Evolutionary conservation across 2,888 invertebrate species (phyloP), one percentile per base, ranked within the genome.

Genomic region (Ophioninae sp.): DNA sequence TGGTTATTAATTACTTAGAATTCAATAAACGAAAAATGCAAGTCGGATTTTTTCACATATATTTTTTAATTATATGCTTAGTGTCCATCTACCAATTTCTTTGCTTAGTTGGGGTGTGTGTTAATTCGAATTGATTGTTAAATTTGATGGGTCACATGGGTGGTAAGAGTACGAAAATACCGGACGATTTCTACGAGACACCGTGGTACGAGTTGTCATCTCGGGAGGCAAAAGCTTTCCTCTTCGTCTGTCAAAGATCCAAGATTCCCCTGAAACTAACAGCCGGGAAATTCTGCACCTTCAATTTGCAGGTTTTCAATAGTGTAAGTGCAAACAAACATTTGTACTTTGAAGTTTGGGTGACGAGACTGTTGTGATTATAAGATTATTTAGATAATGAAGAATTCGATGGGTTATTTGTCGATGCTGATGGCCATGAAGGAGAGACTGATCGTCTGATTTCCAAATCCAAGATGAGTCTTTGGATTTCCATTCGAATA

Each of bases 401-500:
- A 86, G 85, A 88, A 86, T 13, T 87, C 90, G 5, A 86, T 86
- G 79, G 87, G 89, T 41, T 87, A 89, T 61, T 30, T 89, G 6
- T 88, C 90, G 2, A 85, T 88, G 74, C 79, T 90, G 6, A 59
- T 89, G 62, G 86, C 88, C 0, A 59, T 85, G 76, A 85, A 80
- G 50, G 74, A 80, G 17, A 75, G 80, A 70, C 59, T 80, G 23
- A 59, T 78, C 21, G 59, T 64, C 37, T 70, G 23, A 70, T 72
- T 39, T 6, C 13, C 10, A 13, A 72, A 70, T 39, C 50, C n/a
- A 37, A 8, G 30, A 64, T 23, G n/a, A 50, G n/a, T 2, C 7
- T 7, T 64, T 21, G 20, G 23, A 6, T 64, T n/a, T 50, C 23
- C 1, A 1, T 7, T 37, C 37, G 17, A 50, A 0, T 30, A 30